Conservation (phyloP, 2,888 invertebrate species). For the Sinotaia quadrata region DNA sequence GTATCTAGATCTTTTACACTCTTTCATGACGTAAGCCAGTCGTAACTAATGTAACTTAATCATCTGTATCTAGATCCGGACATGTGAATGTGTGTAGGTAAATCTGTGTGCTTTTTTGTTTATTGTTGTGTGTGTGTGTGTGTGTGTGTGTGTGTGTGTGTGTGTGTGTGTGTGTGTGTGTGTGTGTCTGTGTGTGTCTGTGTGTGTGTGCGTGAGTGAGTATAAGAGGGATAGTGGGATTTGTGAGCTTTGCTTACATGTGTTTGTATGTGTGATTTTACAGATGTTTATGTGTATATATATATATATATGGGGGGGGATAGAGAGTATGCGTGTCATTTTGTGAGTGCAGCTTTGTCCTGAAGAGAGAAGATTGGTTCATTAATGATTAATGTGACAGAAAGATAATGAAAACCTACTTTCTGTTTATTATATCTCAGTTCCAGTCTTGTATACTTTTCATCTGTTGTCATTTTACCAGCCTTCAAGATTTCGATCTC, state of each 20-base stretch:
- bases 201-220: background rate
- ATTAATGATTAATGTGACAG: too few species aligned
- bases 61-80: too few species aligned
- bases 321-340: too few species aligned
- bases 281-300: too few species aligned
- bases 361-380: background rate
- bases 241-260: background rate
- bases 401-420: too few species aligned
- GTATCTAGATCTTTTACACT: too few species aligned
- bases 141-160: slow-evolving; percentile 4
- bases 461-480: slow-evolving; percentile 49
- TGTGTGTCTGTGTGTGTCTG: background rate
- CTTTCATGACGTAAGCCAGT: too few species aligned
- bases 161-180: background rate
- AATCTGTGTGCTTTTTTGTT: too few species aligned
- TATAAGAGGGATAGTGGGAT: too few species aligned
- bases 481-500: slow-evolving; percentile 48
- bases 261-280: background rate
- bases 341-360: background rate
- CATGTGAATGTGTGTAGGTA: too few species aligned
- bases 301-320: too few species aligned
- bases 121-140: slow-evolving; percentile 2
- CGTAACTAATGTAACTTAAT: too few species aligned
- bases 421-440: slow-evolving; percentile 42
- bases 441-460: slow-evolving; percentile 40